Base-by-base conservation (phyloP, 2,888 invertebrate genomes). In the Synanthedon formicaeformis region DNA sequence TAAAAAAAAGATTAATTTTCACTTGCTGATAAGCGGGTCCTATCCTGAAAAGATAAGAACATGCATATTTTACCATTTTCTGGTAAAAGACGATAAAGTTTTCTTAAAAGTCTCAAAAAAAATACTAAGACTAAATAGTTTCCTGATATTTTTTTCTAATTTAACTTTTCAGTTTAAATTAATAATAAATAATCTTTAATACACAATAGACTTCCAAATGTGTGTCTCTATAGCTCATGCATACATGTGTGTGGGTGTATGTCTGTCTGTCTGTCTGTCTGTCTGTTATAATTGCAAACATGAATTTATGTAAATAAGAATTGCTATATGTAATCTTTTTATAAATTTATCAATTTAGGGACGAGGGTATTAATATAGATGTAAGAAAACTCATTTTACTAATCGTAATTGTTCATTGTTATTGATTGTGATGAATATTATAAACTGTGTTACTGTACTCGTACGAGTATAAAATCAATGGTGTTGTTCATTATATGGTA, bases 241-340 rank as follows among this genome's bases (percentile, higher is more conserved):
- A 51, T 51, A 52, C 52, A 52, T 13, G 41, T 51, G 49, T 41
- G 52, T 45, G 23, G 52, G 49, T 49, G 16, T 23, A 23, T 23
- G 6, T 2, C 27, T 10, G 34, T 45, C 6, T 34, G 34, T 45
- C 6, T 14, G 34, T 8, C 34, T 14, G 34, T 8, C 10, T 34
- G 34, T 45, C 13, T 14, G 45, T 45, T 13, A 13, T n/a, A 14
- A 51, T 55, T 8, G 34, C 8, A 49, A 56, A 52, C 52, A 40
- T 54, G 54, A 56, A 56, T 54, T 52, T 56, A 56, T 50, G 34
- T 56, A 54, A 51, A 56, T 40, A 56, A 54, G n/a, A 45, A 45
- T 45, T 34, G 14, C 45, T 45, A 45, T 41, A 13, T 45, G 13
- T 45, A 45, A 45, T 45, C 45, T 54, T 52, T 54, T 49, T 54